phyloP scores from a whole-genome alignment of 2,888 invertebrate species.

The Sesia apiformis region DNA sequence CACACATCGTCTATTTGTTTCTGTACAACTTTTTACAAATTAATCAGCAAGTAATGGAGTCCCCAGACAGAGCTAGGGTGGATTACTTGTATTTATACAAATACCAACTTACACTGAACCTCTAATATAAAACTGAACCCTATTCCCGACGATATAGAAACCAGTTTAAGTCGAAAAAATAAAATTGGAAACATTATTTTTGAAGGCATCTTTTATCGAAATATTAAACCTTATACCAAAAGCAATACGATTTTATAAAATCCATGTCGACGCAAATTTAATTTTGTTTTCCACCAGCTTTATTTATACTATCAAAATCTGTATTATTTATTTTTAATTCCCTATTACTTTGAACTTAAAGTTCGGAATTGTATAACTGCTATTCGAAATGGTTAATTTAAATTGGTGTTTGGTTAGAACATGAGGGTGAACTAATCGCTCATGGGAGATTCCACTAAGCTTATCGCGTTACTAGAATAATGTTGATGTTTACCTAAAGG shows the following conservation, averaged over 20 bases:
- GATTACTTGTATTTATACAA: not conserved
- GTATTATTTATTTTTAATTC: no score
- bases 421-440: slow-evolving; percentile 46
- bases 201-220: no score
- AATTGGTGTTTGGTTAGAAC: not conserved
- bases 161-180: not conserved
- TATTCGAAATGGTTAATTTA: not conserved
- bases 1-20: no score
- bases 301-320: no score
- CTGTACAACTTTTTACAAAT: slow-evolving; percentile 27
- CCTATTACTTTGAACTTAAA: not conserved
- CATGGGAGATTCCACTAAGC: slow-evolving; percentile 53
- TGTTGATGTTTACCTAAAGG: slow-evolving; percentile 64
- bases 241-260: no score
- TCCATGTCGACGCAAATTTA: no score
- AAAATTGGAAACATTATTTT: no score
- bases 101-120: not conserved
- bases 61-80: slow-evolving; percentile 1
- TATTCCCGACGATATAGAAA: not conserved
- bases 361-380: not conserved
- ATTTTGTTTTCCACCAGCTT: no score
- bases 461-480: slow-evolving; percentile 71
- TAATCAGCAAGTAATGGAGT: slow-evolving; percentile 26
- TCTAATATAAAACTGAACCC: not conserved
- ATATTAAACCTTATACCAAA: no score